Percentiles rank a stretch among this genome's conserved stretches.
Conservation (phyloP, 1,140 invertebrate genomes). For the Meloidogyne exigua region DNA sequence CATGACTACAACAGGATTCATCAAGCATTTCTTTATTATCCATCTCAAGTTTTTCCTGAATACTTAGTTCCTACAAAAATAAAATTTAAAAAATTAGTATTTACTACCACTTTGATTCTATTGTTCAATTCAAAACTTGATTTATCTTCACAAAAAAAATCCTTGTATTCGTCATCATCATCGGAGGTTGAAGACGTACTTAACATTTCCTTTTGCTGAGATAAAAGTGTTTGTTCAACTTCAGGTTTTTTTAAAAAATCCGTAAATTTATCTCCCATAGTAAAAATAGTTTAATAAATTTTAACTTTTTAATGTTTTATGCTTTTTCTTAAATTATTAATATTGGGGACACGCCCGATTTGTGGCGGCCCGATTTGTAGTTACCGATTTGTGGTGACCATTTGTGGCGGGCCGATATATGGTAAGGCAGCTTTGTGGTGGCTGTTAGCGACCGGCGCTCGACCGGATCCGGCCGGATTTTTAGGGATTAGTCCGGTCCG, state of each 20-base stretch:
- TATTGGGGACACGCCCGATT: no score
- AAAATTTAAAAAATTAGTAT: neutral
- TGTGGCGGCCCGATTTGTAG: no score
- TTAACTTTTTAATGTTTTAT: no score
- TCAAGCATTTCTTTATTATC: neutral
- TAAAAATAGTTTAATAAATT: neutral
- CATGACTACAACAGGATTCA: neutral
- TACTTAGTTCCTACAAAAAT: neutral
- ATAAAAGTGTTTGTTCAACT: neutral
- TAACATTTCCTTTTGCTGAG: neutral
- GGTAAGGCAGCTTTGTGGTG: no score
- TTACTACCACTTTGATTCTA: neutral
- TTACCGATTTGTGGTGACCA: no score
- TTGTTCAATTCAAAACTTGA: neutral
- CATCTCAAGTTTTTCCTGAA: neutral
- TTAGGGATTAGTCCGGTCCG: no score
- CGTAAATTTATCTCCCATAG: neutral
- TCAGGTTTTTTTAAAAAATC: neutral
- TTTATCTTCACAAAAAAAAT: neutral
- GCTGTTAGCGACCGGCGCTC: no score
- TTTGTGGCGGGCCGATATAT: no score
- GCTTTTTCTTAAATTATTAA: no score
- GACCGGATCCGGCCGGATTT: no score
- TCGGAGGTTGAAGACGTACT: neutral
- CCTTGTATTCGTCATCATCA: neutral